Percentiles rank a stretch among this genome's conserved stretches.
These are phyloP conservation scores for Hapalemur alaotrensis DNA, from an alignment of 2,797 vertebrate genomes.

Conservation along the genomic window DNA sequence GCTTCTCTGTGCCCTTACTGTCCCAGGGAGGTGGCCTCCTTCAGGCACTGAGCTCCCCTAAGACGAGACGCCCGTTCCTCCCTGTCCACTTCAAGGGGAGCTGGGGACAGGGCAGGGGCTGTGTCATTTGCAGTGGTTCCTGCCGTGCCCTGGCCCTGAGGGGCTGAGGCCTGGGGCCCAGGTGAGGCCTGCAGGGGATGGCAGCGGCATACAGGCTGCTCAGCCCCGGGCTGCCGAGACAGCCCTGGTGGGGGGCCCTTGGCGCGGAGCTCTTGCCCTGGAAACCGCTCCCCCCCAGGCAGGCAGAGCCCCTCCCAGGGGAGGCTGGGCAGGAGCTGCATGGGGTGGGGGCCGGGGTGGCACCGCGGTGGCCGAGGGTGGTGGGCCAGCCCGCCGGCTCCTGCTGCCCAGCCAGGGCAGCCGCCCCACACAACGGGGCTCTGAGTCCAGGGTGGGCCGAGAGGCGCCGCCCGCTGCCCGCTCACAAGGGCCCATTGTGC, in stretches of 20 bases:
- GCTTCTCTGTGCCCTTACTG: neutral
- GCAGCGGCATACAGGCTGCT: neutral
- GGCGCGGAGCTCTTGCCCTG: rapidly evolving
- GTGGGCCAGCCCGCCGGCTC: constrained; percentile 24
- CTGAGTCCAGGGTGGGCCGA: constrained; percentile 57
- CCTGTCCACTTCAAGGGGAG: neutral
- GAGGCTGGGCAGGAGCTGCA: too few species aligned
- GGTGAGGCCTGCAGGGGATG: neutral
- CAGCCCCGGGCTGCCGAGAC: neutral
- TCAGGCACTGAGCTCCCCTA: rapidly evolving
- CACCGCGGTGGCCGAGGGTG: neutral
- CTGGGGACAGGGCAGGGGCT: neutral
- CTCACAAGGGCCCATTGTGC: constrained; percentile 73
- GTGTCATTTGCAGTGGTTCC: too few species aligned
- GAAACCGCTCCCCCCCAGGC: neutral
- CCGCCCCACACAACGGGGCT: constrained; percentile 52
- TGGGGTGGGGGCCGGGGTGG: neutral
- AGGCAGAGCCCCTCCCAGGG: neutral
- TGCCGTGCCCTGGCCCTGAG: neutral
- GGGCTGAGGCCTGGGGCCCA: neutral
- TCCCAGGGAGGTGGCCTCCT: neutral
- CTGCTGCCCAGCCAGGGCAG: neutral
- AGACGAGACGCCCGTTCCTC: neutral
- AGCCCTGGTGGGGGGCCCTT: neutral
- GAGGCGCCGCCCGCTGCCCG: constrained; percentile 18